phyloP scores from a whole-genome alignment of 2,797 vertebrate genomes.

The Craterocephalus amniculus region DNA sequence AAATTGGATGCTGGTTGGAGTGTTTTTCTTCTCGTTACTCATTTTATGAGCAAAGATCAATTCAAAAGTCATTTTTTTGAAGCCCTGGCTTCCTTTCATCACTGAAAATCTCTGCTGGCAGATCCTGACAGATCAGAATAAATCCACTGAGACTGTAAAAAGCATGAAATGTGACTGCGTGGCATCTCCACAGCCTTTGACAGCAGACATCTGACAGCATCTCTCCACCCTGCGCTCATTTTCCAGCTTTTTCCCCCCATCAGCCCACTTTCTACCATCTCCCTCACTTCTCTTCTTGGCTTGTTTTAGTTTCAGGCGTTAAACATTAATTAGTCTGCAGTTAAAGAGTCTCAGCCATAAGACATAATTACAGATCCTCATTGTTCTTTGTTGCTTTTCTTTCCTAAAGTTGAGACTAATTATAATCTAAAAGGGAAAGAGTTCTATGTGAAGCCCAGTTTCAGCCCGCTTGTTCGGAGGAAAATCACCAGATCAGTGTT shows the following conservation, averaged over 20 bases:
- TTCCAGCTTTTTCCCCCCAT: too few relatives aligned
- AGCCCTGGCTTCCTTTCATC: too few relatives aligned
- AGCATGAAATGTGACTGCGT: too few relatives aligned
- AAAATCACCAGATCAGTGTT: constrained; percentile 28
- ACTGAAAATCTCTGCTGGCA: too few relatives aligned
- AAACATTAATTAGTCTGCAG: neutral
- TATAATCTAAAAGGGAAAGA: neutral
- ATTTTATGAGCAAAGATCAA: too few relatives aligned
- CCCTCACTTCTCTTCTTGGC: neutral
- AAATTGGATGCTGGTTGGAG: neutral
- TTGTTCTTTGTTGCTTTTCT: neutral
- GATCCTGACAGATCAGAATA: too few relatives aligned
- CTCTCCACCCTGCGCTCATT: too few relatives aligned
- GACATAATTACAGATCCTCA: neutral
- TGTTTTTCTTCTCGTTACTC: neutral
- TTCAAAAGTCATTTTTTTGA: too few relatives aligned
- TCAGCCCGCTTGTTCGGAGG: neutral
- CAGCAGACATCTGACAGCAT: too few relatives aligned
- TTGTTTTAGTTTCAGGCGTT: neutral
- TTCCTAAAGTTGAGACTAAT: neutral
- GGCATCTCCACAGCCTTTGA: too few relatives aligned
- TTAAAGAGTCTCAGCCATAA: neutral
- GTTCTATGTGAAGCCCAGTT: neutral
- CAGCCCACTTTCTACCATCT: neutral
- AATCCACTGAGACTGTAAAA: too few relatives aligned